phyloP scores from a whole-genome alignment of 2,113 vertebrate species.

The Nothobranchius kuhntae region DNA sequence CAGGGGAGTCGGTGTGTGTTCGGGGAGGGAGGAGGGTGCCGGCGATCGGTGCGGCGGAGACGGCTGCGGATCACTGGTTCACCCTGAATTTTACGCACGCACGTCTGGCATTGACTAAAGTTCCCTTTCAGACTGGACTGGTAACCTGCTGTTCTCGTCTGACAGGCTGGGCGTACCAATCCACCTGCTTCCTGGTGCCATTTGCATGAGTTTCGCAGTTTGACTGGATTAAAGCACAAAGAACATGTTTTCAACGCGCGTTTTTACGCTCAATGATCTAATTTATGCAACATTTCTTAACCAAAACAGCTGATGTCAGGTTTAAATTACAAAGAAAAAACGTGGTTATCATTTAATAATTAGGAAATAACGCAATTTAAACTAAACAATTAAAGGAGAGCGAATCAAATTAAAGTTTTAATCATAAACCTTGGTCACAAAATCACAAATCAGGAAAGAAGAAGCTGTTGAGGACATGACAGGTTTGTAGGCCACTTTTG shows the following conservation, averaged over 20 bases:
- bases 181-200: not conserved
- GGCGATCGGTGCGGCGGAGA: not conserved
- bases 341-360: no score
- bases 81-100: not conserved
- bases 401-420: no score
- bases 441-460: not conserved
- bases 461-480: not conserved
- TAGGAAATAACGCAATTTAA: no score
- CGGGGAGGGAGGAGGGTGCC: not conserved
- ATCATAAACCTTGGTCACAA: no score
- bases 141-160: conserved; percentile 40
- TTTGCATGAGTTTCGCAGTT: not conserved
- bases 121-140: accelerated
- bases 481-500: not conserved
- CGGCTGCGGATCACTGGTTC: not conserved
- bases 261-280: no score
- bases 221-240: not conserved
- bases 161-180: conserved; percentile 38
- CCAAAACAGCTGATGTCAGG: no score
- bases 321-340: no score
- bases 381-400: no score
- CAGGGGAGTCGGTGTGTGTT: not conserved
- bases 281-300: no score
- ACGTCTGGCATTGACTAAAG: not conserved
- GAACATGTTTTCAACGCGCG: not conserved